These are phyloP conservation scores for Montipora capitata DNA, from an alignment of 92 coral and sea anemone genomes.

Conservation along the genomic window DNA sequence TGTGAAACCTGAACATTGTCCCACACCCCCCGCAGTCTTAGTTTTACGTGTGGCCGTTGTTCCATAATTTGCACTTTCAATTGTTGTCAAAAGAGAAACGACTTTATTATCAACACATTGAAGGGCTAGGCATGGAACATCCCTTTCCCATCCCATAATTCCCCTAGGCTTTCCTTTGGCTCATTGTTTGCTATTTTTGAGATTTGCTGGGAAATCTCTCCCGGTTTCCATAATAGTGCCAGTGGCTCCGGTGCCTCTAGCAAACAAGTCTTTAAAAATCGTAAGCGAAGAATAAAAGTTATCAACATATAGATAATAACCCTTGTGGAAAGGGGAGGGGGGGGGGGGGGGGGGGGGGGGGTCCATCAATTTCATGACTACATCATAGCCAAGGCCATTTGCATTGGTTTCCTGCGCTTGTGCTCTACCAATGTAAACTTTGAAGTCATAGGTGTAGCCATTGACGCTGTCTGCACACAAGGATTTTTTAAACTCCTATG, in stretches of 20 bases:
- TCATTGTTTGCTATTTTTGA: slow-evolving; percentile 74
- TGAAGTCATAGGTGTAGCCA: slow-evolving; percentile 80
- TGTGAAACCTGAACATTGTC: slow-evolving; percentile 53
- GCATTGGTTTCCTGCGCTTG: slow-evolving; percentile 43
- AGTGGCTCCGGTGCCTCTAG: slow-evolving; percentile 58
- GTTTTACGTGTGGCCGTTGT: slow-evolving; percentile 36
- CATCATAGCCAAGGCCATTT: slow-evolving; percentile 81
- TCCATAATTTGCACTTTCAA: slow-evolving; percentile 20
- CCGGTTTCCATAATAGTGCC: slow-evolving; percentile 67
- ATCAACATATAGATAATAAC: slow-evolving; percentile 78
- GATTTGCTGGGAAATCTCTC: slow-evolving; percentile 64
- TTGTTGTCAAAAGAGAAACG: slow-evolving; percentile 62
- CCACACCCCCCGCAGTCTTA: slow-evolving; percentile 58
- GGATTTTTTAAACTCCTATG: too few species aligned
- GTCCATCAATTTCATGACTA: slow-evolving; percentile 69
- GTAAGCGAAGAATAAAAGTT: slow-evolving; percentile 72
- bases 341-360: too few species aligned
- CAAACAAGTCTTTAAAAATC: slow-evolving; percentile 67
- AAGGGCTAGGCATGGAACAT: slow-evolving; percentile 43
- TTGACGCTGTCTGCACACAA: slow-evolving; percentile 69
- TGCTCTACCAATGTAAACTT: slow-evolving; percentile 68
- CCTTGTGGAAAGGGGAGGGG: slow-evolving; percentile 65
- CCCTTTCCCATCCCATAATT: slow-evolving; percentile 67
- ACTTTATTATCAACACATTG: slow-evolving; percentile 78
- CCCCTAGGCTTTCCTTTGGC: slow-evolving; percentile 66